Evolutionary conservation across 2,888 invertebrate species (phyloP), one percentile per base, ranked within the genome.

Genomic region (Drosophila recens): DNA sequence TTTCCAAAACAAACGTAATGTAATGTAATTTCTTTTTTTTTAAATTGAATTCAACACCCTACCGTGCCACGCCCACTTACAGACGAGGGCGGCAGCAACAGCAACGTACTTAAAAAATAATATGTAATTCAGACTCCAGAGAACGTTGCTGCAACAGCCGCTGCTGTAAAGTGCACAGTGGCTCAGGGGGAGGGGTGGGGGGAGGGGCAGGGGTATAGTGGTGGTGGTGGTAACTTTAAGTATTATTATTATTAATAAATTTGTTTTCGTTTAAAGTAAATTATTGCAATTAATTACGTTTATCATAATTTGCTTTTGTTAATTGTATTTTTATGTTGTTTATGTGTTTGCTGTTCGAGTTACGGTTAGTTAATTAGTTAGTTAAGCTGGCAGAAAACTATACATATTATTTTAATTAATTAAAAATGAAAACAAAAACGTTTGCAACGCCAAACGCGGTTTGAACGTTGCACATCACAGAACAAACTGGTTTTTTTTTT

Each of bases 71-170:
- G 79, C 69, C 79, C 27, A 30, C 23, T 17, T 6, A n/a, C 57
- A 49, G 40, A n/a, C 38, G 9, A 4, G 43, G 43, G 34, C 58
- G 36, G 10, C 3, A n/a, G 38, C 27, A 13, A 40, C 75, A 33
- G 4, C 58, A 80, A 81, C 90, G 91, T 89, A 90, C 88, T 91
- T 91, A 91, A 90, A 90, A 91, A 91, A 91, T 91, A 90, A 91
- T 91, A 91, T 92, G 91, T 92, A 92, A 91, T 92, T 92, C 92
- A 92, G 92, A 92, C 92, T 92, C 92, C 92, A 90, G 87, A 79
- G 87, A 88, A 90, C 90, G 86, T 71, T 80, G 53, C 34, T 54
- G 69, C 15, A 33, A 34, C 46, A 23, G 40, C 27, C 62, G 43
- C 33, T 42, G 62, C 46, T 11, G 45, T 10, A 65, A 67, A 53